A percentile compares a stretch with the other conserved stretches of the same genome.
Evolutionary conservation across 2,113 vertebrate species (phyloP).

Genomic region (Muntiacus muntjak): DNA sequence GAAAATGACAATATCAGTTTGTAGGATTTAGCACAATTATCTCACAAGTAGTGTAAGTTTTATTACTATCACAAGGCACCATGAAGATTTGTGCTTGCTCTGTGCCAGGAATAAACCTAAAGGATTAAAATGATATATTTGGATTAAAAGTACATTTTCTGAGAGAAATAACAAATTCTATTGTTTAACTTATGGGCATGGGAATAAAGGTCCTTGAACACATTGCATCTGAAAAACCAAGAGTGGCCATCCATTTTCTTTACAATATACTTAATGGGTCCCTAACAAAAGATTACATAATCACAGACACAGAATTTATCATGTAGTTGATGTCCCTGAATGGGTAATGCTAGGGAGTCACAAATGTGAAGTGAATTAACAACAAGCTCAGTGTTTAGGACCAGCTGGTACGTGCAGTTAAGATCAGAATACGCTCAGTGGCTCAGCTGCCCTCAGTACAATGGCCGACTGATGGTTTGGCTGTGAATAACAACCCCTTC

Average conservation of each 20-base stretch:
- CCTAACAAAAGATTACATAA: slow-evolving; percentile 52
- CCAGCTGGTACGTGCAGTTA: background rate
- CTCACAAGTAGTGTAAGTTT: background rate
- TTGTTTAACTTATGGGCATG: background rate
- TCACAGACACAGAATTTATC: slow-evolving; percentile 11
- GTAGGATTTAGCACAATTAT: background rate
- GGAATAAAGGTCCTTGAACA: background rate
- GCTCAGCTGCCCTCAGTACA: slow-evolving; percentile 34
- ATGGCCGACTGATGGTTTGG: slow-evolving; percentile 1
- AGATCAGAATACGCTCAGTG: background rate
- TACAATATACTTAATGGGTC: background rate
- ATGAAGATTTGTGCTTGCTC: background rate
- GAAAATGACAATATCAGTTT: background rate
- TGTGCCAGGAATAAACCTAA: background rate
- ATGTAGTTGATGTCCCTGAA: slow-evolving; percentile 20
- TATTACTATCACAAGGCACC: background rate
- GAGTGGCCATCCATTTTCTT: background rate
- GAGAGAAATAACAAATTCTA: background rate
- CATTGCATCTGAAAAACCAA: background rate
- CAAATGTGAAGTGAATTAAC: slow-evolving; percentile 47
- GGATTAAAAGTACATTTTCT: background rate
- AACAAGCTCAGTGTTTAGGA: background rate
- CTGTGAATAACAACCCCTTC: background rate
- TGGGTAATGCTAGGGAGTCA: slow-evolving; percentile 25
- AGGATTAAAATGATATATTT: background rate